phyloP scores from a whole-genome alignment of 2,888 invertebrate genomes.

The Steinernema hermaphroditum region DNA sequence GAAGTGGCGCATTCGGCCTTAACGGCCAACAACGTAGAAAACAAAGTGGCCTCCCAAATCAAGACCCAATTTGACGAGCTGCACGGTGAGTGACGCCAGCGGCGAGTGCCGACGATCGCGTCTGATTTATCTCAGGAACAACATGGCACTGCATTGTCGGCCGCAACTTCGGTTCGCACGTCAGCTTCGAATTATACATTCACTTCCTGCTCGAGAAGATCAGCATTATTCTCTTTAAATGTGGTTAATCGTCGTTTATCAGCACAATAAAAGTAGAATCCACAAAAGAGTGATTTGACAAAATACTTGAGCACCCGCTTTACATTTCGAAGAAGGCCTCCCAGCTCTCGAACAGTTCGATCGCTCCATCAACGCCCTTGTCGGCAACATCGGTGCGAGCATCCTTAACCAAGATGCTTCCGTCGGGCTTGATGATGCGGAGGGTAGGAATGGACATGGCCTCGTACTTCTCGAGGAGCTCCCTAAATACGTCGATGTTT shows the following conservation, averaged over 20 bases:
- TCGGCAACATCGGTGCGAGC: conserved; percentile 68
- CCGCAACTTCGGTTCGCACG: conserved; percentile 50
- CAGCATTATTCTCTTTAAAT: conserved; percentile 49
- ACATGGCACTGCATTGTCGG: conserved; percentile 56
- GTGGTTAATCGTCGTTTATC: conserved; percentile 35
- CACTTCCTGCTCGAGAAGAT: conserved; percentile 47
- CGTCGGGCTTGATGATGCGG: conserved; percentile 68
- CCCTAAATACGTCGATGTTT: conserved; percentile 34
- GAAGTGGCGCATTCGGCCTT: conserved; percentile 45
- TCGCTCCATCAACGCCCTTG: conserved; percentile 33
- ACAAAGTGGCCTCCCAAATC: conserved; percentile 44
- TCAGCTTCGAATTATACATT: conserved; percentile 45
- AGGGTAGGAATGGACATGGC: conserved; percentile 68
- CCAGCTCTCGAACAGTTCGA: conserved; percentile 49
- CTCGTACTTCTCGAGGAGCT: conserved; percentile 48
- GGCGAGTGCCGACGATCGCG: neutral
- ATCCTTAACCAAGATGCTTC: conserved; percentile 68
- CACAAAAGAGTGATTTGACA: neutral
- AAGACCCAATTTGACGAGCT: conserved; percentile 44
- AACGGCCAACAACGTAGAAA: conserved; percentile 42
- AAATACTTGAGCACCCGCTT: neutral
- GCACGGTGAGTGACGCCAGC: conserved; percentile 35
- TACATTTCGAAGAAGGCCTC: conserved; percentile 39
- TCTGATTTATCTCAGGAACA: conserved; percentile 35
- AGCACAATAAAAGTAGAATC: neutral